phyloP scores from a whole-genome alignment of 2,797 vertebrate species.

The Hapalemur alaotrensis region DNA sequence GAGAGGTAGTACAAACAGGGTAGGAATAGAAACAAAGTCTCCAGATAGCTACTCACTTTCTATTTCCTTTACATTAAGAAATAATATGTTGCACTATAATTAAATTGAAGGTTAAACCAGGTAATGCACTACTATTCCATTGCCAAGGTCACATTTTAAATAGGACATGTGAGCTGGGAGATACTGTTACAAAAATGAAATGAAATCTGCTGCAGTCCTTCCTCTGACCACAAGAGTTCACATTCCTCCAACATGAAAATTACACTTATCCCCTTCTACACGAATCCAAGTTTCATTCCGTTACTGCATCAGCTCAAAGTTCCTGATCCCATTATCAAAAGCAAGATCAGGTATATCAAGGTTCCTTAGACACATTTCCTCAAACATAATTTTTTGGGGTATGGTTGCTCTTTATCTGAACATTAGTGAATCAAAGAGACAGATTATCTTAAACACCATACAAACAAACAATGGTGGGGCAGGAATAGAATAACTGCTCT shows the following conservation, averaged over 20 bases:
- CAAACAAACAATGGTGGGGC: not conserved
- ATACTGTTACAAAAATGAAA: not conserved
- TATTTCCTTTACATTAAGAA: not conserved
- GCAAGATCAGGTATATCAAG: not conserved
- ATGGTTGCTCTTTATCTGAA: not conserved
- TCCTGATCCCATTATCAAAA: not conserved
- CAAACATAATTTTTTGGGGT: not conserved
- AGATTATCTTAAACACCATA: not conserved
- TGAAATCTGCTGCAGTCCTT: not conserved
- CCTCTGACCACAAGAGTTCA: constrained; percentile 30
- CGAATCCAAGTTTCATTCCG: not conserved
- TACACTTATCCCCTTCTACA: not conserved
- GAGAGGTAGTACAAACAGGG: not conserved
- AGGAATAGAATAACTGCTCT: not conserved
- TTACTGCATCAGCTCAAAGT: not conserved
- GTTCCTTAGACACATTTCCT: not conserved
- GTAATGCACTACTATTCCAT: not conserved
- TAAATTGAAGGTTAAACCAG: not conserved
- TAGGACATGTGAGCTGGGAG: not conserved
- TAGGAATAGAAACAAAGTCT: not conserved
- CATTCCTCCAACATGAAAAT: not conserved
- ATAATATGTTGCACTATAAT: not conserved
- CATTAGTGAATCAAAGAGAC: not conserved
- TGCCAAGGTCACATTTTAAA: not conserved
- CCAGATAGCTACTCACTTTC: not conserved